Percentiles rank a stretch among this genome's conserved stretches.
Evolutionary conservation across 2,797 vertebrate species (phyloP).

Genomic region (Chaenodraco wilsoni): DNA sequence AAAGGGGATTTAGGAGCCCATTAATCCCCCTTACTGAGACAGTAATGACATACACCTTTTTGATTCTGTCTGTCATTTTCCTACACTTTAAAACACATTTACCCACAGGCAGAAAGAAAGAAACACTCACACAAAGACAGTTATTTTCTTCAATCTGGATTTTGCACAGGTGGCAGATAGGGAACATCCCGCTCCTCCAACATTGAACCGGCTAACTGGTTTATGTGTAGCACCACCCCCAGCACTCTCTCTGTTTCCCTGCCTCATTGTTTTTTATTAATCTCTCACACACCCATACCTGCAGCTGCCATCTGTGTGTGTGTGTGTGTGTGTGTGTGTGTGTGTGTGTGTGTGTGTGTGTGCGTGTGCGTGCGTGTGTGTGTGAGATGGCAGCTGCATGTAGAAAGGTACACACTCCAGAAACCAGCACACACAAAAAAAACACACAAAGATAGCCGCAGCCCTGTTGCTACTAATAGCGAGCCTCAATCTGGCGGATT

Average conservation of each 20-base stretch:
- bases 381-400: too few relatives aligned
- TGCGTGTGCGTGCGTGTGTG: too few relatives aligned
- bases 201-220: conserved; percentile 42
- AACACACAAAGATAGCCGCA: conserved; percentile 57
- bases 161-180: conserved; percentile 38
- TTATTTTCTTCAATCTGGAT: conserved; percentile 3
- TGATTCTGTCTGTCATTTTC: conserved; percentile 30
- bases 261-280: conserved; percentile 37
- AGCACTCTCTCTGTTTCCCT: not conserved
- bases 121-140: not conserved
- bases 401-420: conserved; percentile 6
- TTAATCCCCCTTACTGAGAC: conserved; percentile 30
- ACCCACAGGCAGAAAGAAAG: not conserved
- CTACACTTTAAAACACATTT: not conserved
- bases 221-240: conserved; percentile 29
- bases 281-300: conserved; percentile 26
- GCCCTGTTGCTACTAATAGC: conserved; percentile 60
- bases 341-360: too few relatives aligned
- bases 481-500: conserved; percentile 73
- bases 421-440: conserved; percentile 34
- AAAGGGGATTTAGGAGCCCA: conserved; percentile 30
- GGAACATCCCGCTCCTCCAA: conserved; percentile 1
- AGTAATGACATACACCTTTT: conserved; percentile 41
- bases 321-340: too few relatives aligned
- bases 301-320: too few relatives aligned